phyloP scores from a whole-genome alignment of 2,113 vertebrate species.

The Otolemur garnettii region DNA sequence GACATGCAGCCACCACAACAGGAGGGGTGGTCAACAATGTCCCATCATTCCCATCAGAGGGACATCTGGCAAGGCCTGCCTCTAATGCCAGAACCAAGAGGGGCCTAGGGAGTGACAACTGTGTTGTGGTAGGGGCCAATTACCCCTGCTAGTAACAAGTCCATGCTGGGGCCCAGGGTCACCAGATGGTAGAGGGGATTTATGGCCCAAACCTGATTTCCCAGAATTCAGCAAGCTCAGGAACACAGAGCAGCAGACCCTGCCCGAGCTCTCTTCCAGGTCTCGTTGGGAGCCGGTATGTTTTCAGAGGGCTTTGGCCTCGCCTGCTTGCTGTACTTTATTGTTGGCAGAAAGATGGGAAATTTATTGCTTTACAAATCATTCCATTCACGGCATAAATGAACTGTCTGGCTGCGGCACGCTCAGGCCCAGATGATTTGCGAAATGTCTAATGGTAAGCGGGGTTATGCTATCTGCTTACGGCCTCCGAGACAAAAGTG shows the following conservation, averaged over 20 bases:
- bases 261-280: conserved; percentile 79
- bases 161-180: conserved; percentile 68
- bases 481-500: conserved; percentile 83
- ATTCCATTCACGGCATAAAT: conserved; percentile 80
- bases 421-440: conserved; percentile 82
- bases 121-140: conserved; percentile 63
- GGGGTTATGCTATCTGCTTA: conserved; percentile 84
- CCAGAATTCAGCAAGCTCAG: conserved; percentile 75
- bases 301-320: conserved; percentile 80
- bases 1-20: background rate
- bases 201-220: conserved; percentile 78
- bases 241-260: conserved; percentile 58
- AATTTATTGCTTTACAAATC: conserved; percentile 88
- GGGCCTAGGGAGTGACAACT: conserved; percentile 71
- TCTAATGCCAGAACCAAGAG: background rate
- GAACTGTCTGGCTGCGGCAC: conserved; percentile 84
- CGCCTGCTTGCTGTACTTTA: conserved; percentile 79
- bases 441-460: conserved; percentile 78
- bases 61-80: background rate
- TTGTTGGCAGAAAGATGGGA: conserved; percentile 84
- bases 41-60: conserved; percentile 36
- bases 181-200: conserved; percentile 82
- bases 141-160: conserved; percentile 65
- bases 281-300: conserved; percentile 72
- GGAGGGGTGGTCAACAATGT: background rate